Percentiles rank a stretch among this genome's conserved stretches.
Evolutionary conservation across 2,888 invertebrate species (phyloP).

Genomic region (Capitulum mitella): DNA sequence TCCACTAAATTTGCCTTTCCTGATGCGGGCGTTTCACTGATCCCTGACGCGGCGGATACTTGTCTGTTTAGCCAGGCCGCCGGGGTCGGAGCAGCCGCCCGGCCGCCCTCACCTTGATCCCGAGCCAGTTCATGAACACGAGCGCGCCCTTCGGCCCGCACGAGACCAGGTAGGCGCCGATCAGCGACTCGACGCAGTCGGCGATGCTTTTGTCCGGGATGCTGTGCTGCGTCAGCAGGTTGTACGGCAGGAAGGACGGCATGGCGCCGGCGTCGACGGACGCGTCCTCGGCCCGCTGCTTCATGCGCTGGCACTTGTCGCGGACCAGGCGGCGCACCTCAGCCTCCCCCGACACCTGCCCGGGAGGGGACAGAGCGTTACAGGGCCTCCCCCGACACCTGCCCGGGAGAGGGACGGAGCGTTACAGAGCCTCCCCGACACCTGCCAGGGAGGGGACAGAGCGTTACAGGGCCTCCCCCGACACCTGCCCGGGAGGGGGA

Average conservation of each 20-base stretch:
- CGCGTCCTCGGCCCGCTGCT: conserved; percentile 27
- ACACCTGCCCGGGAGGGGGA: too few species aligned
- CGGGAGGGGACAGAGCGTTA: too few species aligned
- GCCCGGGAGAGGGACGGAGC: too few species aligned
- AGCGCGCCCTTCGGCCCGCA: conserved; percentile 90
- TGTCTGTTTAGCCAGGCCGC: too few species aligned
- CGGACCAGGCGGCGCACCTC: conserved; percentile 57
- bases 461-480: too few species aligned
- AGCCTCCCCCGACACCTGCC: conserved; percentile 53
- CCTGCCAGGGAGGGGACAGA: too few species aligned
- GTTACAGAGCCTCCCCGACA: too few species aligned
- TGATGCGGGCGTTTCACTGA: too few species aligned
- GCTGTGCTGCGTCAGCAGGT: conserved; percentile 92
- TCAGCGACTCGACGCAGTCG: conserved; percentile 96
- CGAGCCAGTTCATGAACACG: conserved; percentile 96
- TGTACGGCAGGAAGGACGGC: conserved; percentile 79
- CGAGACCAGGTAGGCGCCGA: conserved; percentile 90
- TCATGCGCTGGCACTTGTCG: conserved; percentile 51
- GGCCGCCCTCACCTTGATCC: conserved; percentile 80
- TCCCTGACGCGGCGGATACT: too few species aligned
- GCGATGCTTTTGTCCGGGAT: conserved; percentile 98
- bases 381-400: too few species aligned
- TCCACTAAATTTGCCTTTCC: too few species aligned
- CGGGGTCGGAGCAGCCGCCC: too few species aligned
- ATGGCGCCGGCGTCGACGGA: neutral